phyloP scores from a whole-genome alignment of 1,140 invertebrate species.

The Aplysia californica region DNA sequence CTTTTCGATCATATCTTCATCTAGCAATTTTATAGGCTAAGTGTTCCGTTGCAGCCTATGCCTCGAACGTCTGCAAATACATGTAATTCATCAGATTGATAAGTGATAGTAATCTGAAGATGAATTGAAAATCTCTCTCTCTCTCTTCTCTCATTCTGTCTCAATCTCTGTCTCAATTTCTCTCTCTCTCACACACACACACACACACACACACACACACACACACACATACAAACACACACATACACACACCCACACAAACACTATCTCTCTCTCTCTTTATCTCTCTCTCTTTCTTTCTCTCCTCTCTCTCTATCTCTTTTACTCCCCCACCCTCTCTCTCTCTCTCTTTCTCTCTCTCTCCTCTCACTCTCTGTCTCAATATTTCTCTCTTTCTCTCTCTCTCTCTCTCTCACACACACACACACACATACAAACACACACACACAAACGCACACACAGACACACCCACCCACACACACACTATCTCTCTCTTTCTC shows the following conservation, averaged over 20 bases:
- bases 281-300: not conserved
- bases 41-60: too few species aligned
- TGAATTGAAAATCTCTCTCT: not conserved
- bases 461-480: too few species aligned
- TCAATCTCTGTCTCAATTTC: not conserved
- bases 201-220: not conserved
- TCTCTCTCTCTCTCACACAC: not conserved
- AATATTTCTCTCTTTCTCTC: not conserved
- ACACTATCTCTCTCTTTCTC: not conserved
- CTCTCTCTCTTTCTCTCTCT: too few species aligned
- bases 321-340: not conserved
- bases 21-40: not conserved
- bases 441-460: not conserved
- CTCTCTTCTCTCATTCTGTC: not conserved
- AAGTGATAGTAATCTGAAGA: not conserved
- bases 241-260: too few species aligned
- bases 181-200: not conserved
- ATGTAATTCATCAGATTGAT: not conserved
- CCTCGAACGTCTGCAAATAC: too few species aligned
- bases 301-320: not conserved
- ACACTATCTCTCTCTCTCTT: not conserved
- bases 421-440: conserved; percentile 11
- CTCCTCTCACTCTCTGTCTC: not conserved
- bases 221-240: too few species aligned
- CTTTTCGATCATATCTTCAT: not conserved